Conservation (phyloP, 2,888 invertebrate species). For the Hedychridium roseum region DNA sequence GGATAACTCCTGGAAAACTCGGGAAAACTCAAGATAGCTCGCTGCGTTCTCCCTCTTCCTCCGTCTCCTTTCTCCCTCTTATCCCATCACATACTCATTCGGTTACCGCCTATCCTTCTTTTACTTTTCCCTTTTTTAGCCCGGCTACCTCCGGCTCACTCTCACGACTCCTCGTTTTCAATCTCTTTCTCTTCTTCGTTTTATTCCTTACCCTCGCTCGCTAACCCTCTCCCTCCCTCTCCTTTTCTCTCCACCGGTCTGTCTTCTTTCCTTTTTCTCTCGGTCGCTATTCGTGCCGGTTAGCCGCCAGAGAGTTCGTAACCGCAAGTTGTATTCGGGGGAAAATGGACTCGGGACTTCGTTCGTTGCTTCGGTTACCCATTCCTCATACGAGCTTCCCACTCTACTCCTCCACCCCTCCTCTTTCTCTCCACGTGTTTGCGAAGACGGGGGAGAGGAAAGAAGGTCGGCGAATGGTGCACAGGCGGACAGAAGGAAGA, state of each 20-base stretch:
- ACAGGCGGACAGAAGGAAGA: not conserved
- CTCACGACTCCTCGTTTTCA: slow-evolving; percentile 8
- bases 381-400: slow-evolving; percentile 1
- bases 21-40: slow-evolving; percentile 53
- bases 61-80: slow-evolving; percentile 14
- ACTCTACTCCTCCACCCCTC: slow-evolving; percentile 7
- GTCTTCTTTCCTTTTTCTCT: not conserved
- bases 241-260: slow-evolving; percentile 11
- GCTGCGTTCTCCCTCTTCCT: slow-evolving; percentile 14
- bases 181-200: slow-evolving; percentile 11
- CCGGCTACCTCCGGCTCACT: slow-evolving; percentile 2
- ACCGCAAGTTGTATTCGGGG: slow-evolving; percentile 47
- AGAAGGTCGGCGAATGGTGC: slow-evolving; percentile 2
- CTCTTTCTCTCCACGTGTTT: slow-evolving; percentile 20
- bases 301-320: slow-evolving; percentile 39
- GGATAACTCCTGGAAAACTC: slow-evolving; percentile 56
- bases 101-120: not conserved
- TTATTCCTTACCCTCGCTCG: too few species aligned
- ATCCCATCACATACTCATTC: slow-evolving; percentile 6
- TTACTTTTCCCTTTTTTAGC: slow-evolving; percentile 8
- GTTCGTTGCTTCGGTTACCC: slow-evolving; percentile 16
- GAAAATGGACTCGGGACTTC: slow-evolving; percentile 43
- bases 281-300: slow-evolving; percentile 23
- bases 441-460: slow-evolving; percentile 11
- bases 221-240: slow-evolving; percentile 12